Base-by-base conservation (phyloP, 2,888 invertebrate genomes). In the Drosophila phalerata region DNA sequence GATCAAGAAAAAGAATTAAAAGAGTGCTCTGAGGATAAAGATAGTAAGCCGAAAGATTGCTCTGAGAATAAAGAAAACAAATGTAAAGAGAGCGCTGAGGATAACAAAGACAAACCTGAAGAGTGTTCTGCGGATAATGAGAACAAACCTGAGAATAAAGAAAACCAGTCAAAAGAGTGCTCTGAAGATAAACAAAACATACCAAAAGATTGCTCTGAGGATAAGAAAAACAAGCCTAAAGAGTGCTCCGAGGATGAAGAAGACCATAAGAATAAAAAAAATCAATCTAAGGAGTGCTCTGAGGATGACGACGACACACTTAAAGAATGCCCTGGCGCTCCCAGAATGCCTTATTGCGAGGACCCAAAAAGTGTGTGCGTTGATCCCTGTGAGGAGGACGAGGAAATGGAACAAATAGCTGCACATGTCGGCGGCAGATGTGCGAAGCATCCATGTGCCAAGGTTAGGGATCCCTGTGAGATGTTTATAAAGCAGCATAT, bases 361-460 rank as follows among this genome's bases (percentile, higher is more conserved):
- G 32, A 32, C 15, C 8, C 15, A 6, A 37, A 2, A 0, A 28
- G 15, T 0, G 9, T 34, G 11, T 55, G 57, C 25, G n/a, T 15
- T 2, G 53, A 60, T 53, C 42, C 28, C 6, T 52, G 63, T 28
- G 8, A 13, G 2, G 38, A 17, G 1, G 72, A 77, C 15, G 45
- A 64, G 6, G 52, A 53, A 19, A 43, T 40, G 63, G 75, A 62
- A 0, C 15, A 9, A 47, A 63, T 70, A 51, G 17, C 49, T 22
- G 57, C 22, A 6, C 65, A 77, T 9, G 28, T 49, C 0, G n/a
- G 48, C 11, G 25, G 40, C 10, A 62, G 9, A 25, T 68, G 72
- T 4, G 15, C 6, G 0, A 61, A 56, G 11, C 32, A 72, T 63
- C 48, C 67, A 30, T 63, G 61, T 15, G 40, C 32, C 13, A 38